Evolutionary conservation across 2,797 vertebrate genomes (phyloP), one percentile per base, ranked within the genome.

Genomic region (Capromys pilorides): DNA sequence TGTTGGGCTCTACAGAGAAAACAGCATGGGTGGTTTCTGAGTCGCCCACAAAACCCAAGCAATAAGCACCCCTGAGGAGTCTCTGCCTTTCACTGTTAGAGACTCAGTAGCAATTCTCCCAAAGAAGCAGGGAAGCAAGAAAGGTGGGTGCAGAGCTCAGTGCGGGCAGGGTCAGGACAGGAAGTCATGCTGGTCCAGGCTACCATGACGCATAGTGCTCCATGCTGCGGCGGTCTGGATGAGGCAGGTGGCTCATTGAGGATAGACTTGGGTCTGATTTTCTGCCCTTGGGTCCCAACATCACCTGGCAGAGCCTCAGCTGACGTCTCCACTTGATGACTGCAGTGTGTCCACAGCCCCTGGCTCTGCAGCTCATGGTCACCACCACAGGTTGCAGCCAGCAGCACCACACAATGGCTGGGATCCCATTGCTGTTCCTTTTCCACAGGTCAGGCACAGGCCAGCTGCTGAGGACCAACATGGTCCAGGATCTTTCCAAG

Each of bases 391-490:
- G 78, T 24, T 33, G 36, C 49, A 33, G 22, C 77, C 6, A n/a
- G n/a, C 1, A 61, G 33, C 26, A 49, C 33, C 57, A 7, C 41
- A 81, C n/a, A n/a, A 26, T 8, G 82, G 33, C 45, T 41, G 54
- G 18, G 2, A 51, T 61, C n/a, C 36, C 61, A 8, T 12, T 31
- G 24, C 59, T 75, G 19, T 19, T 39, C 26, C 36, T 71, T 41
- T 18, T 41, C n/a, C 59, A 57, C 3, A 11, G 33, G 82, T 62
- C 11, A 16, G 62, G 36, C 12, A 7, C 21, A 41, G 13, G 28
- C 2, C 0, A 4, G 31, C 10, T 11, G 33, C n/a, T 12, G 54
- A 14, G 4, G 13, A 13, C 51, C 19, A 86, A 77, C 0, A 2
- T 62, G 33, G 8, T n/a, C 3, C 66, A 61, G 9, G 33, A 81